phyloP scores from a whole-genome alignment of 2,797 vertebrate genomes.

The Lepilemur ruficaudatus region DNA sequence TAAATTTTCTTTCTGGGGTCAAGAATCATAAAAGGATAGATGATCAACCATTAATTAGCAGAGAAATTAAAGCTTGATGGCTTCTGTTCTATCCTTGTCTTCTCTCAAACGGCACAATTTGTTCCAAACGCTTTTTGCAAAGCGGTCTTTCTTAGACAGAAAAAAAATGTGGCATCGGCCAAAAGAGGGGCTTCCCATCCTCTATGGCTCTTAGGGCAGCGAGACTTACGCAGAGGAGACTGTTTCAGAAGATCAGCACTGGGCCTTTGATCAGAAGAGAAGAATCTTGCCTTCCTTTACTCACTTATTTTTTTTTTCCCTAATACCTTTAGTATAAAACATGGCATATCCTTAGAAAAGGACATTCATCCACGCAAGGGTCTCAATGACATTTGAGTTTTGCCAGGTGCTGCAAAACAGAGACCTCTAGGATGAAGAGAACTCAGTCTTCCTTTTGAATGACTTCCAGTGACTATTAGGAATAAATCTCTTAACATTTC shows the following conservation, averaged over 20 bases:
- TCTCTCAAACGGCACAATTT: slow-evolving; percentile 79
- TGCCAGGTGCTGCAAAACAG: background rate
- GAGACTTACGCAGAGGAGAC: background rate
- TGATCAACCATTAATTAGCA: slow-evolving; percentile 83
- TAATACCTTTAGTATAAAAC: background rate
- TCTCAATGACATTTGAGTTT: background rate
- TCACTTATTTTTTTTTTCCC: background rate
- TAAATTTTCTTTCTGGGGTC: slow-evolving; percentile 86
- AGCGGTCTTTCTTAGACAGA: slow-evolving; percentile 10
- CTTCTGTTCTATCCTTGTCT: slow-evolving; percentile 81
- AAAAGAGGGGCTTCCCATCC: background rate
- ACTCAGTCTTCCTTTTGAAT: background rate
- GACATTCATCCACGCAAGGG: background rate
- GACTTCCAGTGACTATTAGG: background rate
- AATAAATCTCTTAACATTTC: background rate
- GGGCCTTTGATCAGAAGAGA: background rate
- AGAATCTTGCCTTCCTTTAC: background rate
- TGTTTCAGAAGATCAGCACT: background rate
- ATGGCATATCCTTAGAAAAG: background rate
- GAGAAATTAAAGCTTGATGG: slow-evolving; percentile 82
- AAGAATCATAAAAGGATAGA: slow-evolving; percentile 86
- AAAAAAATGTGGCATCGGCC: background rate
- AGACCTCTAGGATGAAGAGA: background rate
- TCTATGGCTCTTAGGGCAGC: background rate
- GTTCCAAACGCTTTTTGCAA: slow-evolving; percentile 53